These are phyloP conservation scores for Paratrypauchen microcephalus DNA, from an alignment of 2,797 vertebrate species.

Conservation along the genomic window DNA sequence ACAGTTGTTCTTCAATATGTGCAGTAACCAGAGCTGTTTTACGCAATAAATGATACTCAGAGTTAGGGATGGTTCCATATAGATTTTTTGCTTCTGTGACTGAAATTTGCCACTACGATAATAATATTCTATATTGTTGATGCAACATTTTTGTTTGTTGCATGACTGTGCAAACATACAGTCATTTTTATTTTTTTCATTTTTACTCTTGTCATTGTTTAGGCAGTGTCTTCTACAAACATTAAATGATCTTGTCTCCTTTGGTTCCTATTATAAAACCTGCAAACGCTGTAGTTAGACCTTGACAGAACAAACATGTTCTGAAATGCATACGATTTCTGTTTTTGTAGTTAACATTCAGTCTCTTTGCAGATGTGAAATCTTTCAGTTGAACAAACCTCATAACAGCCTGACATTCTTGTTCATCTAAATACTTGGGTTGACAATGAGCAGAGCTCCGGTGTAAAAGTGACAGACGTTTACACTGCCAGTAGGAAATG, in stretches of 20 bases:
- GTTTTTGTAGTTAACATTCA: background rate
- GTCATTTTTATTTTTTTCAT: no score
- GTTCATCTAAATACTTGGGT: constrained; percentile 32
- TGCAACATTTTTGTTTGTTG: no score
- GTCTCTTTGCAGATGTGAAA: background rate
- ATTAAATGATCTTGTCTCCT: background rate
- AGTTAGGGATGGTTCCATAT: no score
- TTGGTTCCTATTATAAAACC: background rate
- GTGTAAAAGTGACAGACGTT: constrained; percentile 37
- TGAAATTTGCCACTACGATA: no score
- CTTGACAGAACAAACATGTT: background rate
- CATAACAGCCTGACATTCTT: constrained; percentile 30
- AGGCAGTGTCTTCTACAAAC: no score
- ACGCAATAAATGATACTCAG: no score
- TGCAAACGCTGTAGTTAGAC: background rate
- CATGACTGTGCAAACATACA: no score
- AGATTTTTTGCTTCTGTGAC: no score
- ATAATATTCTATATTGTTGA: no score
- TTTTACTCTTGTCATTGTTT: no score
- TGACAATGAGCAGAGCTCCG: constrained; percentile 20
- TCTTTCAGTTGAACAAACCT: background rate
- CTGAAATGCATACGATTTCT: background rate
- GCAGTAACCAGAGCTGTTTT: background rate
- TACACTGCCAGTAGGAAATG: constrained; percentile 5
- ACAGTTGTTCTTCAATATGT: background rate